Evolutionary conservation across 2,797 vertebrate species (phyloP), one percentile per base, ranked within the genome.

Genomic region (Apogon talboti): DNA sequence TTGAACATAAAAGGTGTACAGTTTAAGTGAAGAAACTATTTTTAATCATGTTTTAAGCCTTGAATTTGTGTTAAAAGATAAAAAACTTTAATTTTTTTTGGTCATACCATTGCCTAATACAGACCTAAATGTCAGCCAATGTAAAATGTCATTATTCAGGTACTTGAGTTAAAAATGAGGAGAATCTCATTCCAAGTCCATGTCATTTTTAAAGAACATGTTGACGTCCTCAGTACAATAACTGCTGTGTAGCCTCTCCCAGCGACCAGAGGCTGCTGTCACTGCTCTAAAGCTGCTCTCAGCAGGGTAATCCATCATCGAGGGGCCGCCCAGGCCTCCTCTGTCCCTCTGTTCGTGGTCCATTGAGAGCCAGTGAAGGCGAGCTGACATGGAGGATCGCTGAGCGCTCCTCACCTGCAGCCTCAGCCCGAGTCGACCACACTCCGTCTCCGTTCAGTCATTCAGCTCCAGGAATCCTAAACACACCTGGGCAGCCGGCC

Each of bases 301-400:
- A 93, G 79, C 91, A 66, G 61, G 5, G 58, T 70, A 64, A 94
- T 94, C 89, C 86, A 94, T 94, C 93, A 93, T 15, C 9, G 57
- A 59, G 78, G 78, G 82, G 81, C 79, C 76, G 11, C 50, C 28
- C 72, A 40, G 76, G 49, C 77, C 50, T 69, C 80, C 66, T 81
- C 81, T 60, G 68, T 83, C 87, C 83, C 79, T 87, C 81, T 91
- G 76, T 93, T 93, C 87, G 80, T 83, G 89, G 92, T 91, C 91
- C 87, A 94, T 93, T 93, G 91, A 93, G 85, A 91, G 78, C 86
- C 83, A 92, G 69, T 91, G 89, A 92, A 83, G 91, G 90, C 67
- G 47, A 92, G 91, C 87, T 87, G 89, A 92, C 87, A 81, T 62
- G 50, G 81, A 84, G 81, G 66, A 89, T 41, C 69, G 82, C 85